Percentiles rank a stretch among this genome's conserved stretches.
These are phyloP conservation scores for Helleia helle DNA, from an alignment of 2,888 invertebrate genomes.

Conservation along the genomic window DNA sequence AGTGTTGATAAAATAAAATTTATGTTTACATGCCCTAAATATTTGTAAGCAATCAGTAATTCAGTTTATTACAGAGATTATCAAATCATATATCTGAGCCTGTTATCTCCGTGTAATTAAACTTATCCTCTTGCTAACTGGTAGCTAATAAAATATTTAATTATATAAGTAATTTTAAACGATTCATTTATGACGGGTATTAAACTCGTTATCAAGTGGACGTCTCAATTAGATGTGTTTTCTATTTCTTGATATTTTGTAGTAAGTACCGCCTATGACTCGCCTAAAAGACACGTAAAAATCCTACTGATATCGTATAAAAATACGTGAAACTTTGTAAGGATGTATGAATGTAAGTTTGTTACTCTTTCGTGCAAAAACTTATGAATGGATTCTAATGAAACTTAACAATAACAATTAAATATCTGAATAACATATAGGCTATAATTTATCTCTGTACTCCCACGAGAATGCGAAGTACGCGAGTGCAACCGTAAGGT, in stretches of 20 bases:
- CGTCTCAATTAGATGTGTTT: background rate
- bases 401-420: too few species aligned
- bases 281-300: too few species aligned
- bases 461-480: too few species aligned
- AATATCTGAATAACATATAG: too few species aligned
- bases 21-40: constrained; percentile 32
- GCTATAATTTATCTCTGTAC: too few species aligned
- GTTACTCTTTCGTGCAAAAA: too few species aligned
- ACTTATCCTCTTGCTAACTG: background rate
- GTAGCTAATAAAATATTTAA: background rate
- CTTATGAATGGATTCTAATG: too few species aligned
- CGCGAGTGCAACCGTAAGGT: too few species aligned
- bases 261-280: background rate
- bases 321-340: too few species aligned
- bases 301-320: too few species aligned
- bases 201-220: background rate
- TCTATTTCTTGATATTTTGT: background rate
- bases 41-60: constrained; percentile 29
- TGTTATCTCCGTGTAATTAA: background rate
- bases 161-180: background rate
- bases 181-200: background rate
- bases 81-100: constrained; percentile 27
- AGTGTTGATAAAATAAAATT: constrained; percentile 27
- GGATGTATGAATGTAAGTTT: too few species aligned
- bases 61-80: constrained; percentile 37